Evolutionary conservation across 2,113 vertebrate genomes (phyloP).

Genomic region (Casuarius casuarius): DNA sequence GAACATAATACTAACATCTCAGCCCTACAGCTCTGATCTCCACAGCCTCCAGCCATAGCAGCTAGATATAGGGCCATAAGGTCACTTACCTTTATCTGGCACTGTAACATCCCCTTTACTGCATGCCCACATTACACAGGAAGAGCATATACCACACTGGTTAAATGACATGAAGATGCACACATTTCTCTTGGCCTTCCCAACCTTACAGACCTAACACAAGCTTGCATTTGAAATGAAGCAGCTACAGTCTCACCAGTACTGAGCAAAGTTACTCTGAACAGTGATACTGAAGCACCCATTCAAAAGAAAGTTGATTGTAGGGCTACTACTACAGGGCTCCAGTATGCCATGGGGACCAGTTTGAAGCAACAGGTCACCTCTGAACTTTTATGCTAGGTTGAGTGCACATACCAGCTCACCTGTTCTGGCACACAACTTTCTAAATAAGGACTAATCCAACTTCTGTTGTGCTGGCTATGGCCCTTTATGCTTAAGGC

Average conservation of each 20-base stretch:
- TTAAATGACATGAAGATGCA: no score
- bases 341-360: no score
- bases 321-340: accelerated
- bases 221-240: accelerated
- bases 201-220: accelerated
- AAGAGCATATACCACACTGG: accelerated
- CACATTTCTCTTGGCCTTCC: no score
- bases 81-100: neutral
- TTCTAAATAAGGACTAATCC: neutral
- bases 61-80: no score
- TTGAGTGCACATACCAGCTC: neutral
- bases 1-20: no score
- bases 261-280: accelerated
- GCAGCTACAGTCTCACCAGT: accelerated
- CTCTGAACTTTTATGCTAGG: no score
- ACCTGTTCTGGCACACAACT: no score
- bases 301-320: accelerated
- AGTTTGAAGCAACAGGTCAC: neutral
- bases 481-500: neutral
- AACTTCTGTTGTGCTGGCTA: neutral
- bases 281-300: accelerated
- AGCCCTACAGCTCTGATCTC: no score
- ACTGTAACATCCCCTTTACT: accelerated
- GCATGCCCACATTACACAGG: accelerated
- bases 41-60: no score